These are phyloP conservation scores for Leiothrix lutea DNA, from an alignment of 2,113 vertebrate genomes.

Conservation along the genomic window DNA sequence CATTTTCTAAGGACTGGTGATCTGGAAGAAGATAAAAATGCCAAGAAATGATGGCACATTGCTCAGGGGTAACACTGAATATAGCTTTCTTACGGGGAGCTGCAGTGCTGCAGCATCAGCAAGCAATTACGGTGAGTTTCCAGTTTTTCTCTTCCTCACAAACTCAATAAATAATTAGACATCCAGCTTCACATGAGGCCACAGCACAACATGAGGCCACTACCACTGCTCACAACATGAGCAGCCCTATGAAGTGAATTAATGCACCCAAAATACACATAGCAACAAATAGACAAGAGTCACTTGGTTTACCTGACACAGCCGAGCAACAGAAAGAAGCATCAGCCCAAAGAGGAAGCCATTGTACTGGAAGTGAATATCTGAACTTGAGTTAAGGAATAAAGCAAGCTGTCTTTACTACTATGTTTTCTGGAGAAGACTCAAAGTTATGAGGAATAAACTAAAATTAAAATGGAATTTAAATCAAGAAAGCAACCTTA, in stretches of 20 bases:
- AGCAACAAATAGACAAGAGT: background rate
- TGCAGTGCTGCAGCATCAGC: background rate
- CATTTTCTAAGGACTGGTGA: background rate
- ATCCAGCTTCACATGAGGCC: background rate
- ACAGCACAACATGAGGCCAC: background rate
- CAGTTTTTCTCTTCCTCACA: background rate
- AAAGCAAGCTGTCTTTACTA: background rate
- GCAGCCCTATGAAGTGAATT: background rate
- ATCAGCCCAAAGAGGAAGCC: constrained; percentile 93
- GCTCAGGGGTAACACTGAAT: background rate
- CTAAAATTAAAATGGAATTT: background rate
- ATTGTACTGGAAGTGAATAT: constrained; percentile 98
- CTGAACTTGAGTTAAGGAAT: constrained; percentile 72
- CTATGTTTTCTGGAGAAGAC: background rate
- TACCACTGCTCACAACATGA: background rate
- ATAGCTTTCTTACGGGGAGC: background rate
- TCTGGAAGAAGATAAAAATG: background rate
- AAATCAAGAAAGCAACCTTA: background rate
- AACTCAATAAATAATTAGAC: background rate
- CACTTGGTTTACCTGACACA: constrained; percentile 86
- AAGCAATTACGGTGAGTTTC: background rate
- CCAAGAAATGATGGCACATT: background rate
- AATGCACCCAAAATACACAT: background rate
- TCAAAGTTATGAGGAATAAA: background rate
- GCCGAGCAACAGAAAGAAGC: constrained; percentile 88